Conservation (phyloP, 2,113 vertebrate species). For the Axis porcinus region DNA sequence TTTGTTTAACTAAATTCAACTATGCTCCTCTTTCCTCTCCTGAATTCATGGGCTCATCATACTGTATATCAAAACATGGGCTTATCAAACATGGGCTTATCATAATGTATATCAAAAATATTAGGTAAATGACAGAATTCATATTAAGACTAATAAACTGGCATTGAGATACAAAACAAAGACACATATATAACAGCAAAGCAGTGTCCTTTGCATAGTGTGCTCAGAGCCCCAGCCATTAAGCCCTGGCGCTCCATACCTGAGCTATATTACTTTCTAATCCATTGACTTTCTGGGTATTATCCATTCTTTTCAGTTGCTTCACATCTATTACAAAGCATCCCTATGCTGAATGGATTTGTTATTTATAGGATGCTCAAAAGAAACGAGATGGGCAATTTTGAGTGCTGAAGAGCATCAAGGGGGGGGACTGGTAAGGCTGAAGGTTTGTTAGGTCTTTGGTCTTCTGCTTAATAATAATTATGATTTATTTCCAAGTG, state of each 20-base stretch:
- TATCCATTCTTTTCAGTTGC: slow-evolving; percentile 65
- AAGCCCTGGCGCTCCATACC: neutral
- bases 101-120: neutral
- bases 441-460: slow-evolving; percentile 60
- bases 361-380: slow-evolving; percentile 74
- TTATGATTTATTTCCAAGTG: slow-evolving; percentile 66
- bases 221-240: neutral
- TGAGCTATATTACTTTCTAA: neutral
- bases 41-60: neutral
- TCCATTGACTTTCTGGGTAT: slow-evolving; percentile 7
- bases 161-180: neutral
- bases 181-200: neutral
- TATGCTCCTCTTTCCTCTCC: neutral
- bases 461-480: slow-evolving; percentile 72
- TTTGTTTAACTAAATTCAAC: neutral
- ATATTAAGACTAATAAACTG: neutral
- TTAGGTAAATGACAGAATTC: neutral
- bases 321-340: slow-evolving; percentile 70
- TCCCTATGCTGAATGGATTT: slow-evolving; percentile 61
- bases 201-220: neutral
- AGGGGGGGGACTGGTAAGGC: slow-evolving; percentile 43
- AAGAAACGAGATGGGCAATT: slow-evolving; percentile 75
- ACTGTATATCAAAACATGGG: neutral
- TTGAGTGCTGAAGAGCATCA: slow-evolving; percentile 73
- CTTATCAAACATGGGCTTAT: neutral